Evolutionary conservation across 2,113 vertebrate genomes (phyloP).

Genomic region (Sceloporus undulatus): DNA sequence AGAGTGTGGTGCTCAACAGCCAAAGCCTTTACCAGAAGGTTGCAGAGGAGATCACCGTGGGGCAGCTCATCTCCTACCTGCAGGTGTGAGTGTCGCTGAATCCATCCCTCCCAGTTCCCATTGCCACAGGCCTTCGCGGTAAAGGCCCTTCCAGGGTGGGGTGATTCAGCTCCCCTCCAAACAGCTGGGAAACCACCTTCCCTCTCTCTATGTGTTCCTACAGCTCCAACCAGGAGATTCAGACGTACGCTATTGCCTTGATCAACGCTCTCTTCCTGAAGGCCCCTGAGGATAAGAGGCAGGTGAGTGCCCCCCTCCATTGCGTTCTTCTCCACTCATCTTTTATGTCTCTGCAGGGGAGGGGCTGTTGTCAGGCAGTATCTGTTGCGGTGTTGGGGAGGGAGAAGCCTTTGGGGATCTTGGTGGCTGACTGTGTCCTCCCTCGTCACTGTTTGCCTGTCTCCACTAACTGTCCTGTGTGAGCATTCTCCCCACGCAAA

Average conservation of each 20-base stretch:
- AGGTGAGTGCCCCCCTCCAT: conserved; percentile 82
- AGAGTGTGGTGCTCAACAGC: conserved; percentile 99
- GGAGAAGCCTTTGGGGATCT: too few species aligned
- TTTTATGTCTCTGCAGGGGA: background rate
- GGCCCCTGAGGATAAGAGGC: conserved; percentile 95
- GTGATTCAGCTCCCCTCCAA: too few species aligned
- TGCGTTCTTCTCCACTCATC: background rate
- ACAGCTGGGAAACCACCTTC: too few species aligned
- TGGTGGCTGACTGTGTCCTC: too few species aligned
- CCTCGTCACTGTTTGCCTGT: conserved; percentile 23
- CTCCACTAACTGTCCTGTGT: too few species aligned
- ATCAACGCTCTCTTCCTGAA: conserved; percentile 99
- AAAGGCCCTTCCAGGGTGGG: too few species aligned
- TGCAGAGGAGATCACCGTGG: conserved; percentile 96
- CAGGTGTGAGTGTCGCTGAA: conserved; percentile 91
- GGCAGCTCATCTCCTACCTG: conserved; percentile 97
- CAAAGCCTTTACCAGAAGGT: conserved; percentile 97
- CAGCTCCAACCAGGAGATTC: conserved; percentile 99
- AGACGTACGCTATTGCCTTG: conserved; percentile 97
- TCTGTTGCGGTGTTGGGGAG: too few species aligned
- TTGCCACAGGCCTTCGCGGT: too few species aligned
- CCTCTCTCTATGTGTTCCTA: conserved; percentile 44
- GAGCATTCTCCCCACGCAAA: background rate
- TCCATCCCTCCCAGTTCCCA: too few species aligned
- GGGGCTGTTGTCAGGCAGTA: too few species aligned